Percentiles rank a stretch among this genome's conserved stretches.
phyloP scores from a whole-genome alignment of 2,113 vertebrate genomes.

The Hoplias malabaricus region DNA sequence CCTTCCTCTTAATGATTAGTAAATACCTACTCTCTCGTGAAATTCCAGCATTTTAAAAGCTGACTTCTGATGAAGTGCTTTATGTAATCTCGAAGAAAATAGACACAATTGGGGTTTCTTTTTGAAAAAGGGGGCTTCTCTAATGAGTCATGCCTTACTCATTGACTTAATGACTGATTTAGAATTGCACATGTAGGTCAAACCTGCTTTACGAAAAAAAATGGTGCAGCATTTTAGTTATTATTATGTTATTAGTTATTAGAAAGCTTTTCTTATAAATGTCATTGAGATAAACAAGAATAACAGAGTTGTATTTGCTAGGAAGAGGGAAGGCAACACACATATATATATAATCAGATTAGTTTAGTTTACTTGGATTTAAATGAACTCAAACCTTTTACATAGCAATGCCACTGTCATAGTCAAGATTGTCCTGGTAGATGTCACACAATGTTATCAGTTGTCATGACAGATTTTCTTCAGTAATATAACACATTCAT shows the following conservation, averaged over 20 bases:
- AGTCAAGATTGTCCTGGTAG: too few relatives aligned
- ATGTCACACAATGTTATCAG: too few relatives aligned
- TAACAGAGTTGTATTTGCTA: too few relatives aligned
- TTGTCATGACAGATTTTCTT: too few relatives aligned
- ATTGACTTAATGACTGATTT: neutral
- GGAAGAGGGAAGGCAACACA: too few relatives aligned
- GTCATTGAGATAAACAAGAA: too few relatives aligned
- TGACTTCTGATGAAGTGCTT: conserved; percentile 17
- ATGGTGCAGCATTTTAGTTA: neutral
- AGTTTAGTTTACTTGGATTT: too few relatives aligned
- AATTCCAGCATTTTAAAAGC: neutral
- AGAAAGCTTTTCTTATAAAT: neutral
- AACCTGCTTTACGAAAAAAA: neutral
- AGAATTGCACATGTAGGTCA: neutral
- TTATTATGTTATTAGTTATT: neutral
- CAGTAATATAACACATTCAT: too few relatives aligned
- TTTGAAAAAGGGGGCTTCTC: neutral
- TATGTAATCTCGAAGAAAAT: neutral
- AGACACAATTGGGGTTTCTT: too few relatives aligned
- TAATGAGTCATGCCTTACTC: neutral
- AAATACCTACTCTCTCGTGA: neutral
- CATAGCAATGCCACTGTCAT: too few relatives aligned
- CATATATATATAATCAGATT: too few relatives aligned
- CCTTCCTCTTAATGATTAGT: conserved; percentile 32
- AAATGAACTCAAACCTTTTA: too few relatives aligned